These are phyloP conservation scores for Dallia pectoralis DNA, from an alignment of 2,797 vertebrate genomes.

Conservation along the genomic window DNA sequence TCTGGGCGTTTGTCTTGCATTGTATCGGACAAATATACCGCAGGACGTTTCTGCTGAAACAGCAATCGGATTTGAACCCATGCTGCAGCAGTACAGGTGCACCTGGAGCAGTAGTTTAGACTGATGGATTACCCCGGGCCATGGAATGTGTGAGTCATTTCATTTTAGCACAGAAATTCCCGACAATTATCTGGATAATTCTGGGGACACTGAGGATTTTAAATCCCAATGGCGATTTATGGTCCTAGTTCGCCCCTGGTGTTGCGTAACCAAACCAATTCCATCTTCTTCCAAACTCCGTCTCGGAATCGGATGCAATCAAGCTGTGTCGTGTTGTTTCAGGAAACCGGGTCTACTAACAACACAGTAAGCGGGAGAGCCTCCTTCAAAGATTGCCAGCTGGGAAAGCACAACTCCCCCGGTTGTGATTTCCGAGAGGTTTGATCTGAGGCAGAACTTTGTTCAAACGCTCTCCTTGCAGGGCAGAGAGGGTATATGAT, in stretches of 20 bases:
- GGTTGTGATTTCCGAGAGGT: slow-evolving; percentile 66
- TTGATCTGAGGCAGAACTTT: slow-evolving; percentile 68
- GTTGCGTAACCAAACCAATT: background rate
- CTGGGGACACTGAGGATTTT: too few relatives aligned
- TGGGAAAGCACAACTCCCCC: slow-evolving; percentile 50
- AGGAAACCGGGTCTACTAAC: slow-evolving; percentile 47
- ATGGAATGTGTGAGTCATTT: too few relatives aligned
- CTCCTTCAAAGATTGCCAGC: slow-evolving; percentile 74
- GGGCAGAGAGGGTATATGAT: slow-evolving; percentile 51
- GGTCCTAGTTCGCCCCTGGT: background rate
- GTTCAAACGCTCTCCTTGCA: slow-evolving; percentile 51
- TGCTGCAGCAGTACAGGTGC: too few relatives aligned
- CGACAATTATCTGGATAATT: too few relatives aligned
- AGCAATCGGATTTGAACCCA: too few relatives aligned
- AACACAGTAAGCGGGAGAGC: slow-evolving; percentile 63
- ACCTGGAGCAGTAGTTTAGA: too few relatives aligned
- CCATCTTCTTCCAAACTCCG: slow-evolving; percentile 42
- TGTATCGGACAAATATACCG: too few relatives aligned
- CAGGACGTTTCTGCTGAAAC: too few relatives aligned
- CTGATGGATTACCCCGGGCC: too few relatives aligned
- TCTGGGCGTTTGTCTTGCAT: too few relatives aligned
- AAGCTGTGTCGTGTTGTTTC: slow-evolving; percentile 43
- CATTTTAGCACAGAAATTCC: too few relatives aligned
- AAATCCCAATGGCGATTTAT: too few relatives aligned
- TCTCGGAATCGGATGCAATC: slow-evolving; percentile 58